phyloP scores from a whole-genome alignment of 2,888 invertebrate species.

The Serripes groenlandicus region DNA sequence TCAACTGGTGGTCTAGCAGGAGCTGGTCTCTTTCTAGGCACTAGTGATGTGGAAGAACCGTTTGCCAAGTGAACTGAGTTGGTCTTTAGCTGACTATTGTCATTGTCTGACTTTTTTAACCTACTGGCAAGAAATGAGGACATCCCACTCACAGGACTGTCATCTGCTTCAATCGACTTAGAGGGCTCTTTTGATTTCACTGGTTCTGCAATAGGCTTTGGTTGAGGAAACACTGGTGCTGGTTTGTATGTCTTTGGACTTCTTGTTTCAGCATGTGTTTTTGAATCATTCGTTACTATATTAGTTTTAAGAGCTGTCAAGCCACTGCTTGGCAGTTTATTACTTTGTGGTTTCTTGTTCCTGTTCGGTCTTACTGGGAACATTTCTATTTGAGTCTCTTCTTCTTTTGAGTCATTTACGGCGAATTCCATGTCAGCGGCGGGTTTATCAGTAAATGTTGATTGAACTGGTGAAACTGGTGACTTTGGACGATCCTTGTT shows the following conservation, averaged over 20 bases:
- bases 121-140: constrained; percentile 74
- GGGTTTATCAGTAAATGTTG: background rate
- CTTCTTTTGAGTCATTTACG: background rate
- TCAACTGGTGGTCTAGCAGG: constrained; percentile 46
- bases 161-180: constrained; percentile 29
- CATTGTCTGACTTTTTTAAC: constrained; percentile 63
- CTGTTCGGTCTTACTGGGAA: constrained; percentile 4
- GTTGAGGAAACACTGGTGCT: constrained; percentile 45
- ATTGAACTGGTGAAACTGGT: constrained; percentile 16
- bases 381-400: constrained; percentile 22
- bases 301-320: constrained; percentile 44
- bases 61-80: constrained; percentile 55
- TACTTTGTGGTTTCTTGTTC: background rate
- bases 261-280: constrained; percentile 9
- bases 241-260: constrained; percentile 35
- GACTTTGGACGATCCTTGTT: constrained; percentile 41
- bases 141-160: constrained; percentile 69
- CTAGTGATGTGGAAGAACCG: constrained; percentile 64
- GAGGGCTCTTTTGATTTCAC: constrained; percentile 9
- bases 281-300: constrained; percentile 28
- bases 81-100: constrained; percentile 56
- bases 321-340: constrained; percentile 27
- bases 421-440: background rate
- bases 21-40: constrained; percentile 65
- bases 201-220: constrained; percentile 14